phyloP scores from a whole-genome alignment of 2,797 vertebrate species.

The Coregonus sp. region DNA sequence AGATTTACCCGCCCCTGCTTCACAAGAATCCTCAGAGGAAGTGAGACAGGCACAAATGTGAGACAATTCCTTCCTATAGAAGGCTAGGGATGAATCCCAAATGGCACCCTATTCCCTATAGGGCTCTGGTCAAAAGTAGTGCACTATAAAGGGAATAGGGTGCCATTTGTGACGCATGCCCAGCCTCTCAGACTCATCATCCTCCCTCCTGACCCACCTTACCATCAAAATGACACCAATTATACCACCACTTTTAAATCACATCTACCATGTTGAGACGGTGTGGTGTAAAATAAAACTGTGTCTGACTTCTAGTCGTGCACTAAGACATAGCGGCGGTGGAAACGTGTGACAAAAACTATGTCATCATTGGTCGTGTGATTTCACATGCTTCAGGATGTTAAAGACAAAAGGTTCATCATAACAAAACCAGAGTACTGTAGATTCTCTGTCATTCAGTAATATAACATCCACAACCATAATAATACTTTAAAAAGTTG shows the following conservation, averaged over 20 bases:
- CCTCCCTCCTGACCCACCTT: neutral
- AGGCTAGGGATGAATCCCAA: neutral
- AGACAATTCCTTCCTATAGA: constrained; percentile 11
- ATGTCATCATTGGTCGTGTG: constrained; percentile 30
- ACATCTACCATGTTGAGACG: neutral
- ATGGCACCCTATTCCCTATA: neutral
- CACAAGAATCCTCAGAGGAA: neutral
- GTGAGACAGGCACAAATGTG: constrained; percentile 3
- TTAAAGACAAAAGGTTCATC: constrained; percentile 28
- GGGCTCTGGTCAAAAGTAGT: too few species aligned
- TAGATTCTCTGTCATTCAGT: constrained; percentile 36
- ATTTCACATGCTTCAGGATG: constrained; percentile 47
- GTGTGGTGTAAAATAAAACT: neutral
- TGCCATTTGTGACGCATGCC: neutral
- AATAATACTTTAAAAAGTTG: constrained; percentile 31
- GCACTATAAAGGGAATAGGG: neutral
- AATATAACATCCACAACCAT: constrained; percentile 28
- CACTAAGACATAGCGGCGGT: neutral
- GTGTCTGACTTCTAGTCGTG: neutral
- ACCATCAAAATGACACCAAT: neutral
- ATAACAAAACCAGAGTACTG: constrained; percentile 16
- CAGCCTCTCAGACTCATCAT: too few species aligned
- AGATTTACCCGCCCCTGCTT: neutral
- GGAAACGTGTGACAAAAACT: neutral
- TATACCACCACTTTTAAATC: neutral